Evolutionary conservation across 2,888 invertebrate species (phyloP).

Genomic region (Anarsia innoxiella): DNA sequence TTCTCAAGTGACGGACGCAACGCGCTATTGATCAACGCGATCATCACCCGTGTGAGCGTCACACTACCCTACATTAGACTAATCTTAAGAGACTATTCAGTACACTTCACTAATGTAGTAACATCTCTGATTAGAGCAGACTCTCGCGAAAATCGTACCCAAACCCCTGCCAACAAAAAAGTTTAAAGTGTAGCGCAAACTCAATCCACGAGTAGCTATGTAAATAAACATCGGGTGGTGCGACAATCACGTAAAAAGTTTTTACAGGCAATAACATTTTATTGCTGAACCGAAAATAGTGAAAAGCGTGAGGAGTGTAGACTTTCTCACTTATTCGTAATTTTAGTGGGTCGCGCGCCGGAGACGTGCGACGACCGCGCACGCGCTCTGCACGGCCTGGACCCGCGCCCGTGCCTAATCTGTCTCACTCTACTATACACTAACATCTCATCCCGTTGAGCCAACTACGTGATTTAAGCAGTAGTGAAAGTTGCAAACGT

Average conservation of each 20-base stretch:
- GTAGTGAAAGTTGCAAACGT: constrained; percentile 55
- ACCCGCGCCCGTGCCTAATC: constrained; percentile 34
- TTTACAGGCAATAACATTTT: constrained; percentile 14
- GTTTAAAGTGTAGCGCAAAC: no score
- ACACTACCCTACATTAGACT: constrained; percentile 39
- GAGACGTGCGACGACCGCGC: constrained; percentile 33
- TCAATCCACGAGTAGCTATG: no score
- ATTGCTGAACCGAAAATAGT: constrained; percentile 17
- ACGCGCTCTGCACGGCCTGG: constrained; percentile 28
- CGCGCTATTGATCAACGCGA: constrained; percentile 52
- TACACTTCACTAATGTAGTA: no score
- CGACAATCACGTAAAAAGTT: background rate
- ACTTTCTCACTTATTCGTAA: constrained; percentile 63
- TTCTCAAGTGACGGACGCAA: constrained; percentile 21
- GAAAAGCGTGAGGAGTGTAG: constrained; percentile 35
- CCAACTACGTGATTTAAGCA: constrained; percentile 40
- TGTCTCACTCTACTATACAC: constrained; percentile 44
- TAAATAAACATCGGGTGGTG: no score
- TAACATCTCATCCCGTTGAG: constrained; percentile 40
- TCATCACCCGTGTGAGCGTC: constrained; percentile 43
- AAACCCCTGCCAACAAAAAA: no score
- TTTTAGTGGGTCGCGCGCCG: constrained; percentile 57
- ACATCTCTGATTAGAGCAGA: no score
- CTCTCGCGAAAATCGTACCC: no score
- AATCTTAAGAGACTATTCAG: no score